Percentiles rank a stretch among this genome's conserved stretches.
phyloP scores from a whole-genome alignment of 2,797 vertebrate species.

The Remorina albescens region DNA sequence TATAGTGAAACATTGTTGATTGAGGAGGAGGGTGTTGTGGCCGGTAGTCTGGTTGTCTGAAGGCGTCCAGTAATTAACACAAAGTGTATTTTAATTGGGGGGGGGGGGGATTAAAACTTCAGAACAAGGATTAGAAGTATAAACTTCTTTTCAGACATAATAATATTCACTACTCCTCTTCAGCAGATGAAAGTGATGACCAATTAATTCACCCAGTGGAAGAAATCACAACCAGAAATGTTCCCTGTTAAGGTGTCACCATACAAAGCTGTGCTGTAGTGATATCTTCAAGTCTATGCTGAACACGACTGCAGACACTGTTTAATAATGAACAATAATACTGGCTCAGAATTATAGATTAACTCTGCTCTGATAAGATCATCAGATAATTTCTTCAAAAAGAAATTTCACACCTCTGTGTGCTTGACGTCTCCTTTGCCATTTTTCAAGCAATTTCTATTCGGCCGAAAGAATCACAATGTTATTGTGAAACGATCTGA shows the following conservation, averaged over 20 bases:
- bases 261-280: constrained; percentile 12
- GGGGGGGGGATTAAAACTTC: not conserved
- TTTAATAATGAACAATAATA: constrained; percentile 49
- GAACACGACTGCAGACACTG: constrained; percentile 15
- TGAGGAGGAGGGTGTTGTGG: too few species aligned
- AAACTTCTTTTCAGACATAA: not conserved
- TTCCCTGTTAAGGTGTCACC: constrained; percentile 7
- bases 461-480: constrained; percentile 20
- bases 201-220: not conserved
- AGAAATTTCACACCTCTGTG: constrained; percentile 17
- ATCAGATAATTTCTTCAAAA: constrained; percentile 34
- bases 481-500: constrained; percentile 48
- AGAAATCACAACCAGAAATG: constrained; percentile 14
- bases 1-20: not conserved
- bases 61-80: not conserved
- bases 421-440: constrained; percentile 22
- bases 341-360: constrained; percentile 23
- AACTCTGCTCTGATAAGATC: constrained; percentile 33
- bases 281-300: constrained; percentile 17
- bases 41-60: too few species aligned
- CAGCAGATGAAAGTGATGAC: not conserved
- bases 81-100: not conserved
- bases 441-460: not conserved
- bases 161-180: not conserved
- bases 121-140: not conserved